phyloP scores from a whole-genome alignment of 2,797 vertebrate genomes.

The Erithacus rubecula region DNA sequence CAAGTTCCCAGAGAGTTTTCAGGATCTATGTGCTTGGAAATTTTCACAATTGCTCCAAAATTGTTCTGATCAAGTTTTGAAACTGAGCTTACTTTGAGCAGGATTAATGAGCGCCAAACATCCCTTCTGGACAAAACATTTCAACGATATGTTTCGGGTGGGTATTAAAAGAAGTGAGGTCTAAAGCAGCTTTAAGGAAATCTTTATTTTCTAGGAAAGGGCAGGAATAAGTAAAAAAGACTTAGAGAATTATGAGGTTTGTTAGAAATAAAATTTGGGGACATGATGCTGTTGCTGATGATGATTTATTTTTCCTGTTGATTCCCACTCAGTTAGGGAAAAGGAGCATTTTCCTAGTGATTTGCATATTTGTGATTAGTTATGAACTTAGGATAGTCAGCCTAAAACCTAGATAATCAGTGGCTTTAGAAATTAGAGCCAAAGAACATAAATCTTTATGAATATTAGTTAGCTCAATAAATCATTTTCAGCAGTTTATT shows the following conservation, averaged over 20 bases:
- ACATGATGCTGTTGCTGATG: not conserved
- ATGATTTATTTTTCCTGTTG: not conserved
- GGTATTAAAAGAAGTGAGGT: not conserved
- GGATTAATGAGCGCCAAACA: not conserved
- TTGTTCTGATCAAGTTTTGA: not conserved
- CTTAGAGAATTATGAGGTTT: not conserved
- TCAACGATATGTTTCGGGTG: not conserved
- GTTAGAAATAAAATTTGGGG: not conserved
- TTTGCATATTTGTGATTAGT: not conserved
- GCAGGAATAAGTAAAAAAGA: not conserved
- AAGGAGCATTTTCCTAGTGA: not conserved
- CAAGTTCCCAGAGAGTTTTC: not conserved
- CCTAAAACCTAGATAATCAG: not conserved
- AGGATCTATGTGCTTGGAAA: not conserved
- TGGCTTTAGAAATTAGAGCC: not conserved
- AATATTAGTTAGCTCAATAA: not conserved
- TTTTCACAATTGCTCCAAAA: not conserved
- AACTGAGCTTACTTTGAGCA: not conserved
- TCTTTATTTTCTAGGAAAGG: not conserved
- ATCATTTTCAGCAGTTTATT: not conserved
- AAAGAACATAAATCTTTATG: not conserved
- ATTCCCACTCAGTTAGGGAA: not conserved
- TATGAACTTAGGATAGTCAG: not conserved
- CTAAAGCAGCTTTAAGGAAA: not conserved
- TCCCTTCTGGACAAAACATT: not conserved